phyloP scores from a whole-genome alignment of 2,888 invertebrate genomes.

The Cephus runcator region DNA sequence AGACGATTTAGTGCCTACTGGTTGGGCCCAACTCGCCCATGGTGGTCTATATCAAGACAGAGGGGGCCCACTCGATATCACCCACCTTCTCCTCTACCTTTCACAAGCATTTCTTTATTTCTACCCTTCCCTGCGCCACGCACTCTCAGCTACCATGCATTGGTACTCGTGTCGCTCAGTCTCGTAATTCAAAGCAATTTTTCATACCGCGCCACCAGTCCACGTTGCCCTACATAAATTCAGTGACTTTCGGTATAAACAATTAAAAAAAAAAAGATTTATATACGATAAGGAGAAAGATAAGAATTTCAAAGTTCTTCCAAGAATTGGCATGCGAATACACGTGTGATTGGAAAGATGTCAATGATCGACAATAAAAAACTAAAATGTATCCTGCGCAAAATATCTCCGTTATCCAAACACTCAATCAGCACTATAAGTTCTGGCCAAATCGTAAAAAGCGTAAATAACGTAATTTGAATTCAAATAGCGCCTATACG shows the following conservation, averaged over 20 bases:
- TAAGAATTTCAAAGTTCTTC: not conserved
- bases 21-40: conserved; percentile 46
- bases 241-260: conserved; percentile 12
- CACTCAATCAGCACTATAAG: not conserved
- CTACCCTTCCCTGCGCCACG: not conserved
- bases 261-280: not conserved
- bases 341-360: conserved; percentile 14
- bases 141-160: not conserved
- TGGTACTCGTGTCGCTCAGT: not conserved
- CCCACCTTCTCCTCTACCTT: conserved; percentile 20
- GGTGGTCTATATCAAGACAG: conserved; percentile 56
- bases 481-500: not conserved
- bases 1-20: conserved; percentile 61
- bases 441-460: not conserved
- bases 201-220: not conserved
- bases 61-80: conserved; percentile 47
- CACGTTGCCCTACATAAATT: not conserved
- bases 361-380: conserved; percentile 21
- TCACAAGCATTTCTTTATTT: conserved; percentile 4
- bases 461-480: not conserved
- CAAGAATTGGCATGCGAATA: not conserved
- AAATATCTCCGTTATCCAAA: not conserved
- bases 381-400: not conserved
- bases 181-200: conserved; percentile 5
- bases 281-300: not conserved